phyloP scores from a whole-genome alignment of 2,113 vertebrate species.

The Globicephala melas region DNA sequence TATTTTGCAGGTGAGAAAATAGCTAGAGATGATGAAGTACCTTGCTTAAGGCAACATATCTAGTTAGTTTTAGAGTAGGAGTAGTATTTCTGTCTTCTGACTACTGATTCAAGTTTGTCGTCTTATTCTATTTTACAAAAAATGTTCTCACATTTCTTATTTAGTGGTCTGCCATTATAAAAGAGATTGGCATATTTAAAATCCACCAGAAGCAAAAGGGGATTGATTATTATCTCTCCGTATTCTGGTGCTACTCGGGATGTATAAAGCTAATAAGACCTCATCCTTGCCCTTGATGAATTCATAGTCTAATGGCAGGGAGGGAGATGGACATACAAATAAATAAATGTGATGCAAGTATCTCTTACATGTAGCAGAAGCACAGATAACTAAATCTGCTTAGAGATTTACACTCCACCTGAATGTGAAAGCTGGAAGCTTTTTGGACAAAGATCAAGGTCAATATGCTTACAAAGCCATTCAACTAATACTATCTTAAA shows the following conservation, averaged over 20 bases:
- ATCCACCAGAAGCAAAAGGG: neutral
- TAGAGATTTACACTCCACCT: neutral
- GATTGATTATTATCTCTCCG: neutral
- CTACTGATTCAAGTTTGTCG: neutral
- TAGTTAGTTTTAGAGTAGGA: neutral
- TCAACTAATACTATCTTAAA: neutral
- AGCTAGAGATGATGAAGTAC: neutral
- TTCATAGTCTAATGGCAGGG: neutral
- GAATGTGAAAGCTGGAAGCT: neutral
- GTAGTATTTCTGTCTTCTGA: neutral
- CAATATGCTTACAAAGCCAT: neutral
- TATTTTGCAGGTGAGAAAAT: constrained; percentile 16
- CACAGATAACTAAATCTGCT: neutral
- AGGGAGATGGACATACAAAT: neutral
- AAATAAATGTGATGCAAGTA: neutral
- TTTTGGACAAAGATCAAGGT: neutral
- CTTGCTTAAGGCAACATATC: neutral
- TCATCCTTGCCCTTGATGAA: neutral
- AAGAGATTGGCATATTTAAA: neutral
- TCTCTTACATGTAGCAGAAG: neutral
- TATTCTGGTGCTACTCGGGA: neutral
- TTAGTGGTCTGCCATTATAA: neutral
- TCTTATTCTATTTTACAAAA: neutral
- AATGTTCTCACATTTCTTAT: neutral
- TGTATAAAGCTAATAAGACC: neutral